These are phyloP conservation scores for Fundulus diaphanus DNA, from an alignment of 2,797 vertebrate species.

Conservation along the genomic window DNA sequence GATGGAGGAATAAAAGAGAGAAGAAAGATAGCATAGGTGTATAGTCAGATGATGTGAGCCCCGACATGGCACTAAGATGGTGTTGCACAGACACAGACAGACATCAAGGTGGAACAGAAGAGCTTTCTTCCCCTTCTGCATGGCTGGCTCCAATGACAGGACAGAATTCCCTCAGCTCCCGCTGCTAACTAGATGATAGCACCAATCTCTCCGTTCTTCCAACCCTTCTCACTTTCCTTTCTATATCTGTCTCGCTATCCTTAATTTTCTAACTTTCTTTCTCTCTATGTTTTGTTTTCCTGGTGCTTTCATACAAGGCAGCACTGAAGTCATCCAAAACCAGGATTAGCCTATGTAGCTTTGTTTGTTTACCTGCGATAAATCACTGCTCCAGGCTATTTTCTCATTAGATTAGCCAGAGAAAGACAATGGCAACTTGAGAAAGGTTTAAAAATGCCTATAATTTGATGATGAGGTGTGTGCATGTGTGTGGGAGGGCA, in stretches of 20 bases:
- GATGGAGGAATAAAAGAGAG: slow-evolving; percentile 42
- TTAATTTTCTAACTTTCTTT: slow-evolving; percentile 26
- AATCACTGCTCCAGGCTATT: slow-evolving; percentile 60
- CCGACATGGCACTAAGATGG: slow-evolving; percentile 63
- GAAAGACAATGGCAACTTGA: slow-evolving; percentile 70
- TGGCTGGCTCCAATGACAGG: slow-evolving; percentile 78
- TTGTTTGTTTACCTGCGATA: slow-evolving; percentile 72
- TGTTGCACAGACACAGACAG: slow-evolving; percentile 65
- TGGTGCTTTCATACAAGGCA: slow-evolving; percentile 9
- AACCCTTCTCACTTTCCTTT: slow-evolving; percentile 57
- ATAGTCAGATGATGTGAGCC: slow-evolving; percentile 54
- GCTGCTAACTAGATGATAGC: slow-evolving; percentile 80
- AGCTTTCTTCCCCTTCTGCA: slow-evolving; percentile 77
- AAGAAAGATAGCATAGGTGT: slow-evolving; percentile 40
- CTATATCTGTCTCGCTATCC: slow-evolving; percentile 40
- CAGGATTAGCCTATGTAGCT: slow-evolving; percentile 63
- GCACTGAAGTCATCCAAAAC: slow-evolving; percentile 39
- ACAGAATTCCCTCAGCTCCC: slow-evolving; percentile 82
- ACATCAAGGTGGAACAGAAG: slow-evolving; percentile 81
- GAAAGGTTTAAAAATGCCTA: slow-evolving; percentile 61
- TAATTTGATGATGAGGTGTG: slow-evolving; percentile 61
- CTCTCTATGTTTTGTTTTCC: slow-evolving; percentile 9
- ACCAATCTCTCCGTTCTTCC: slow-evolving; percentile 67
- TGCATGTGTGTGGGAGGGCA: slow-evolving; percentile 11
- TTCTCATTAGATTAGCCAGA: slow-evolving; percentile 70